Conservation (phyloP, 2,888 invertebrate genomes). For the Monopis laevigella region DNA sequence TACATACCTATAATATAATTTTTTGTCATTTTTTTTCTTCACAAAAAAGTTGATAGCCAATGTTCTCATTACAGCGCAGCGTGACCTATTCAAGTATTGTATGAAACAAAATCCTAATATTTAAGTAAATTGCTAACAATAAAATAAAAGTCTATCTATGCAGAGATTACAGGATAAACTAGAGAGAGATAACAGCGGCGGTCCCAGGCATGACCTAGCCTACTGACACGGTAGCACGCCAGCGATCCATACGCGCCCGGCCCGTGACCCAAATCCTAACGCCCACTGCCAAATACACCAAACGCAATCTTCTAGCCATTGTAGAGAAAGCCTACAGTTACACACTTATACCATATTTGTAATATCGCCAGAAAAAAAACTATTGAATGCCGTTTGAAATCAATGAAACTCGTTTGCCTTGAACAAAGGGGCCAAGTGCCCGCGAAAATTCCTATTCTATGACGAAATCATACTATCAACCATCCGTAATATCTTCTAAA, state of each 20-base stretch:
- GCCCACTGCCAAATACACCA: not conserved
- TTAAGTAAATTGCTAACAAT: no score
- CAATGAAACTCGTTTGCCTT: conserved; percentile 6
- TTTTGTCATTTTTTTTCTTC: no score
- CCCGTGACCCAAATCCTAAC: not conserved
- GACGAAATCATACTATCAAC: no score
- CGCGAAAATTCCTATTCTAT: no score
- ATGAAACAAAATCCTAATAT: no score
- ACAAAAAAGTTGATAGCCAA: no score
- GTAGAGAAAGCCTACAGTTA: conserved; percentile 1
- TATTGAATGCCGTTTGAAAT: not conserved
- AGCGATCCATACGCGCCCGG: conserved; percentile 2
- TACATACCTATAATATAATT: no score
- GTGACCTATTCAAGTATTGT: no score
- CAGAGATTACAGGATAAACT: conserved; percentile 1
- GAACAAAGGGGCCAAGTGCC: no score
- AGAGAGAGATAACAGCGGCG: conserved; percentile 11
- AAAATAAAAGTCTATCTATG: no score
- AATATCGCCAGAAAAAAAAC: not conserved
- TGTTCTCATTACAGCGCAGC: no score
- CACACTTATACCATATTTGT: conserved; percentile 8
- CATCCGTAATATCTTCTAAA: no score
- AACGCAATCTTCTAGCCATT: not conserved
- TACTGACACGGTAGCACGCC: conserved; percentile 19
- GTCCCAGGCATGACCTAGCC: conserved; percentile 27